Conservation (phyloP, 2,797 vertebrate genomes). For the Erpetoichthys calabaricus region DNA sequence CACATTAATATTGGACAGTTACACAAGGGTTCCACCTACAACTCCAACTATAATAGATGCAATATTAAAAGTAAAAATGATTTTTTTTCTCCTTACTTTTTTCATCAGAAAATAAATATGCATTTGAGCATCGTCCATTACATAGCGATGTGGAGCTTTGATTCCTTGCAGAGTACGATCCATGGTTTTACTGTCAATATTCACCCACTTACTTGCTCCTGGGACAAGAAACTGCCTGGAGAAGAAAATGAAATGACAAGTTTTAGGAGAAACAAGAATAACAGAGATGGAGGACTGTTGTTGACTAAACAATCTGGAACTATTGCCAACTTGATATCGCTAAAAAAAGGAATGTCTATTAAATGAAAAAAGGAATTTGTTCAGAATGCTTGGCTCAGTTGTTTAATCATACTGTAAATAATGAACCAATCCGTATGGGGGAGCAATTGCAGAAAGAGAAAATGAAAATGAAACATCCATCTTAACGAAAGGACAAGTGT, state of each 20-base stretch:
- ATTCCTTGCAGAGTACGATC: constrained; percentile 71
- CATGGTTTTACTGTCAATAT: constrained; percentile 91
- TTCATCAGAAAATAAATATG: constrained; percentile 97
- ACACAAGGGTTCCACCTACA: no score
- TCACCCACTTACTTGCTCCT: constrained; percentile 77
- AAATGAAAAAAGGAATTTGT: no score
- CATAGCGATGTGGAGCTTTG: constrained; percentile 64
- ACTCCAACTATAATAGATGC: no score
- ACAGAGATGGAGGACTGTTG: background rate
- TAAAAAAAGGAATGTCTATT: background rate
- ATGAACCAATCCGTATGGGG: no score
- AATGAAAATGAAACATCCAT: no score
- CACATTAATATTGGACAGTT: no score
- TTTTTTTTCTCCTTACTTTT: constrained; percentile 51
- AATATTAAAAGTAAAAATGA: no score
- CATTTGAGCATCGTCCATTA: constrained; percentile 78
- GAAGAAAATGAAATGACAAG: fast-evolving
- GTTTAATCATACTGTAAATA: no score
- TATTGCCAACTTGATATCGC: background rate
- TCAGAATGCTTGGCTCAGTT: no score
- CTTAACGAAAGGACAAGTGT: no score
- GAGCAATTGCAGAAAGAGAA: no score
- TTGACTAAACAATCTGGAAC: no score
- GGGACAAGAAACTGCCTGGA: constrained; percentile 74
- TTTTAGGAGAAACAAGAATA: background rate